phyloP scores from a whole-genome alignment of 1,140 invertebrate genomes.

The Caenorhabditis brenneri region DNA sequence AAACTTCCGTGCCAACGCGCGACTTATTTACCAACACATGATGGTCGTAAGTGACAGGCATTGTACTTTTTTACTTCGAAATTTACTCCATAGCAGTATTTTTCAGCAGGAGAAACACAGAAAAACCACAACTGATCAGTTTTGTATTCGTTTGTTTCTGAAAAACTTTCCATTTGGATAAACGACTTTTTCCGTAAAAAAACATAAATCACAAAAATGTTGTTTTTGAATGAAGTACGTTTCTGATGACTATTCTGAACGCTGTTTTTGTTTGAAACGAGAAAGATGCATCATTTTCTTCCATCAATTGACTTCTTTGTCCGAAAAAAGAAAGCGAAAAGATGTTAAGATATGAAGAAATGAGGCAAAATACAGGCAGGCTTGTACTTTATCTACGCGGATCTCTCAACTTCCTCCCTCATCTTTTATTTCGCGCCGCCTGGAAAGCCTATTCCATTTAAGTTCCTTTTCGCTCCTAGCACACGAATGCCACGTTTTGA shows the following conservation, averaged over 20 bases:
- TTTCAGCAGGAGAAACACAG: not conserved
- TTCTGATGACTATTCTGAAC: no score
- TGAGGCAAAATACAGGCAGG: constrained; percentile 39
- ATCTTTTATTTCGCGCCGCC: not conserved
- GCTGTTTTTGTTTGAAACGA: not conserved
- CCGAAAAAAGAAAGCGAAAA: constrained; percentile 38
- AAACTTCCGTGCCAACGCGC: constrained; percentile 12
- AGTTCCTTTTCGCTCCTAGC: not conserved
- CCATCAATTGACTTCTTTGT: constrained; percentile 10
- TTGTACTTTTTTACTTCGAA: constrained; percentile 5
- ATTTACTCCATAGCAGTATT: not conserved
- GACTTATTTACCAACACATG: constrained; percentile 14
- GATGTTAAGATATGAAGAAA: constrained; percentile 41
- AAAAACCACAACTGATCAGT: not conserved
- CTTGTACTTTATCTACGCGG: constrained; percentile 36
- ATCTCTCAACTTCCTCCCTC: not conserved
- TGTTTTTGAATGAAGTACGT: no score
- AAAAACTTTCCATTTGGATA: not conserved
- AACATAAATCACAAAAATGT: no score
- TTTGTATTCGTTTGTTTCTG: no score
- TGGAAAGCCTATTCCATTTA: not conserved
- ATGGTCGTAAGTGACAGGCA: constrained; percentile 24
- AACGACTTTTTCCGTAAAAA: no score
- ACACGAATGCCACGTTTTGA: constrained; percentile 37
- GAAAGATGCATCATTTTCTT: not conserved